These are phyloP conservation scores for Halichoeres trimaculatus DNA, from an alignment of 2,113 vertebrate genomes.

Conservation along the genomic window DNA sequence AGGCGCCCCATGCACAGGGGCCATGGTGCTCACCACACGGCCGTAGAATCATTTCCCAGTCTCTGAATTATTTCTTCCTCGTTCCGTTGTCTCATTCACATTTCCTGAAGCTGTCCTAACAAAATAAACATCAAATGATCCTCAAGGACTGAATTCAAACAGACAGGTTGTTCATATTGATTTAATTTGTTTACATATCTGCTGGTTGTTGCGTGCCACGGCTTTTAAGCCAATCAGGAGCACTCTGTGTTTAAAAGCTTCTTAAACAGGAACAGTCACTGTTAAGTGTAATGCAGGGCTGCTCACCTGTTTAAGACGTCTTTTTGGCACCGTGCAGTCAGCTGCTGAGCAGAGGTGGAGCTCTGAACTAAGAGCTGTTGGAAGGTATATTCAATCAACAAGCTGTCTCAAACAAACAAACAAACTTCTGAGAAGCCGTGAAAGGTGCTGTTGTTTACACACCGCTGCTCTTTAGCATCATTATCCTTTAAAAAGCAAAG, in stretches of 20 bases:
- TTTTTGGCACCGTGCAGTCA: neutral
- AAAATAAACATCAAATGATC: too few relatives aligned
- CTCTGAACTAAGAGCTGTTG: neutral
- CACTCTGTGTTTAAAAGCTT: neutral
- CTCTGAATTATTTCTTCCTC: too few relatives aligned
- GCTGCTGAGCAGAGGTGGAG: neutral
- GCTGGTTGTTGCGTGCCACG: neutral
- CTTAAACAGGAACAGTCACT: neutral
- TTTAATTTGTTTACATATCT: too few relatives aligned
- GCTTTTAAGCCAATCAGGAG: neutral
- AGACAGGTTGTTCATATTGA: too few relatives aligned
- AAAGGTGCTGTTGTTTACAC: neutral
- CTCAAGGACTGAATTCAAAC: too few relatives aligned
- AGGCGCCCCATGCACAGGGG: too few relatives aligned
- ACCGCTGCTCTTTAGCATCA: neutral
- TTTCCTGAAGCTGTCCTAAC: too few relatives aligned
- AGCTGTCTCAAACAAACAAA: neutral
- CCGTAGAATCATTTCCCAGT: too few relatives aligned
- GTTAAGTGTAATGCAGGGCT: neutral
- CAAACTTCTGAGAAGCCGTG: neutral
- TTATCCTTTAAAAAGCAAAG: conserved; percentile 18
- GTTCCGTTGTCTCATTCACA: too few relatives aligned
- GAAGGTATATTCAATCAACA: neutral
- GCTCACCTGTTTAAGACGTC: neutral
- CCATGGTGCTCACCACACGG: too few relatives aligned